phyloP scores from a whole-genome alignment of 2,113 vertebrate genomes.

The Butorides virescens region DNA sequence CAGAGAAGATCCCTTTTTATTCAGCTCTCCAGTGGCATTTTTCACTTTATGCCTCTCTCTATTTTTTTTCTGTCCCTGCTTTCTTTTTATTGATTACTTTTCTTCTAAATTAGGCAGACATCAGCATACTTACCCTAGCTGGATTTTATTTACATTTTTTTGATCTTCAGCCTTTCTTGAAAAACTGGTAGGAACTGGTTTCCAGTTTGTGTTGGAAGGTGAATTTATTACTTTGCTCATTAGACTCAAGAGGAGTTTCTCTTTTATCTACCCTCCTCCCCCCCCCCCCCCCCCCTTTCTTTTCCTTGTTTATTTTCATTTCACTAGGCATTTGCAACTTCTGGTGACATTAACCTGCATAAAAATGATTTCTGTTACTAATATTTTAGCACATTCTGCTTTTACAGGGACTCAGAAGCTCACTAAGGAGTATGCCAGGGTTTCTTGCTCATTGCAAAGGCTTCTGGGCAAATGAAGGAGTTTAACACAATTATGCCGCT shows the following conservation, averaged over 20 bases:
- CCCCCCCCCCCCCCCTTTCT: accelerated
- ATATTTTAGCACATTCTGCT: background rate
- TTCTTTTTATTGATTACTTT: conserved; percentile 35
- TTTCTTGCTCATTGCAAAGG: background rate
- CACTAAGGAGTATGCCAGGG: background rate
- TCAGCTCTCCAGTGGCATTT: background rate
- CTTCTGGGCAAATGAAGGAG: background rate
- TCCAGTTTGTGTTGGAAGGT: conserved; percentile 13
- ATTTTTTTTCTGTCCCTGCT: background rate
- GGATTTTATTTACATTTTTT: conserved; percentile 45
- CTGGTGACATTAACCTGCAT: background rate
- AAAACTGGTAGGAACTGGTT: conserved; percentile 38
- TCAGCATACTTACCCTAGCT: background rate
- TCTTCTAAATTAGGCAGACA: background rate
- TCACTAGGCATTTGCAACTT: background rate
- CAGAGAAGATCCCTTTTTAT: background rate
- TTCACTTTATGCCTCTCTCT: background rate
- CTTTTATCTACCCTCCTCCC: background rate
- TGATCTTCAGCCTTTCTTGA: conserved; percentile 14
- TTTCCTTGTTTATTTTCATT: background rate
- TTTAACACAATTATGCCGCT: background rate
- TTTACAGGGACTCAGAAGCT: background rate
- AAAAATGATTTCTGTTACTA: background rate
- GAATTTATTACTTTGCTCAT: conserved; percentile 19
- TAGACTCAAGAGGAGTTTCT: background rate